A percentile compares a stretch with the other conserved stretches of the same genome.
Evolutionary conservation across 2,113 vertebrate genomes (phyloP).

Genomic region (Oxyruncus cristatus): DNA sequence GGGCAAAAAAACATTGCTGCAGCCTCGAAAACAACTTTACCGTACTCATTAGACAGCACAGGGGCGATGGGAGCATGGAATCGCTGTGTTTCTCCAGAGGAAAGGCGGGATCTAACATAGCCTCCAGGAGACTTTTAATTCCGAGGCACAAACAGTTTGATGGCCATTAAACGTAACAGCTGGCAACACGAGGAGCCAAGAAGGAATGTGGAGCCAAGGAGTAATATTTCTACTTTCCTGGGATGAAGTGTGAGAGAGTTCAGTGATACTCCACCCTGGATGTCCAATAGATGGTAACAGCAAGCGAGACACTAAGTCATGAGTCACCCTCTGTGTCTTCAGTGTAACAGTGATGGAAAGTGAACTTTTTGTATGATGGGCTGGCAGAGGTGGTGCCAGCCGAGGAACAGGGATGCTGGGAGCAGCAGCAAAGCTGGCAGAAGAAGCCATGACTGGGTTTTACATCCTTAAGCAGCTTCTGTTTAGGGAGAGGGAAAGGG

Average conservation of each 20-base stretch:
- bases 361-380: neutral
- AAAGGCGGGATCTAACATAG: conserved; percentile 44
- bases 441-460: neutral
- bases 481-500: neutral
- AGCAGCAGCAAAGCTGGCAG: neutral
- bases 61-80: neutral
- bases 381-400: neutral
- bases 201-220: conserved; percentile 50
- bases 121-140: conserved; percentile 65
- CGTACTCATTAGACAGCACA: neutral
- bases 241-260: conserved; percentile 17
- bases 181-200: conserved; percentile 60
- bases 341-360: neutral
- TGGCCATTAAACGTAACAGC: conserved; percentile 58
- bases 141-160: conserved; percentile 56
- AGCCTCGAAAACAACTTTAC: conserved; percentile 7
- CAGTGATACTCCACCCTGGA: conserved; percentile 25
- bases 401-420: neutral
- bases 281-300: neutral
- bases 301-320: neutral
- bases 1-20: neutral
- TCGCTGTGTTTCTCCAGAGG: neutral
- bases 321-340: conserved; percentile 29
- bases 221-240: conserved; percentile 18
- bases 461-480: neutral